A percentile compares a stretch with the other conserved stretches of the same genome.
Evolutionary conservation across 2,113 vertebrate genomes (phyloP).

Genomic region (Phylloscopus whistleri): DNA sequence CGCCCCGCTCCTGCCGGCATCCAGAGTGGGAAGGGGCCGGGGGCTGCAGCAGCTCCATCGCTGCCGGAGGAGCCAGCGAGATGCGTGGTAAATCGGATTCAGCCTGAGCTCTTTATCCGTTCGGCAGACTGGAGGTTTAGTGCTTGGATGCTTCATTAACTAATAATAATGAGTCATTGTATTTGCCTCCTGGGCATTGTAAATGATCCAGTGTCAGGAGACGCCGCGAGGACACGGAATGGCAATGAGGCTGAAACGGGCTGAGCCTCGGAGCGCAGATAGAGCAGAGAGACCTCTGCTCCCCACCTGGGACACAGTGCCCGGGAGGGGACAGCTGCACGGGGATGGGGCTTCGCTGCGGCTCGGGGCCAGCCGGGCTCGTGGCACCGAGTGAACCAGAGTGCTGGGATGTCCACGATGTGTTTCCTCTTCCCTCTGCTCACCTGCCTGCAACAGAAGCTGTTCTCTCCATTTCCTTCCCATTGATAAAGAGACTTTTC

Average conservation of each 20-base stretch:
- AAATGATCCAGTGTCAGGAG: slow-evolving; percentile 70
- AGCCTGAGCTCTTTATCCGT: slow-evolving; percentile 28
- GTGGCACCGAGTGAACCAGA: not conserved
- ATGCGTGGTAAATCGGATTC: not conserved
- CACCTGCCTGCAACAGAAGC: not conserved
- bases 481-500: not conserved
- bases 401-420: fast-evolving
- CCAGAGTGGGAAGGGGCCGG: fast-evolving
- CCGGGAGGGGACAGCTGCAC: fast-evolving
- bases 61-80: not conserved
- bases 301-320: fast-evolving
- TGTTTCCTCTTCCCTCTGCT: not conserved
- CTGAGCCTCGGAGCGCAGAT: not conserved
- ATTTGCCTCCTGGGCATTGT: slow-evolving; percentile 65
- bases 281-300: not conserved
- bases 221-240: slow-evolving; percentile 51
- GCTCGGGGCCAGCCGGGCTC: not conserved
- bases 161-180: slow-evolving; percentile 75
- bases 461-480: not conserved
- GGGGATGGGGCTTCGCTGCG: fast-evolving
- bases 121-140: slow-evolving; percentile 61
- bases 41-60: not conserved
- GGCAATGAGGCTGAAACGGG: slow-evolving; percentile 33
- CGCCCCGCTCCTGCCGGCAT: not conserved
- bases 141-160: slow-evolving; percentile 75